Evolutionary conservation across 2,888 invertebrate genomes (phyloP).

Genomic region (Cerastis rubricosa): DNA sequence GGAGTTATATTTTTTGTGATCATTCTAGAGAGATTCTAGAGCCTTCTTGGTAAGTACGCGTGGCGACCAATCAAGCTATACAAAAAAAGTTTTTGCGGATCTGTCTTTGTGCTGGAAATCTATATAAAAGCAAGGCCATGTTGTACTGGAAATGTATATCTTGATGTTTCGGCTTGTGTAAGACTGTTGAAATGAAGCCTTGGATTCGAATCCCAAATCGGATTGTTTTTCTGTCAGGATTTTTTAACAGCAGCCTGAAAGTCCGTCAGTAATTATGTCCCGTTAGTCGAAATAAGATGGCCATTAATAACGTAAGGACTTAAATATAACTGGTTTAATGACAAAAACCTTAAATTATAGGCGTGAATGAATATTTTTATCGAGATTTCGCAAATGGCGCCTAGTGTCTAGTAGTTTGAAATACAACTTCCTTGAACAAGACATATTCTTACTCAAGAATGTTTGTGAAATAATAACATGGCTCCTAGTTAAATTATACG

Average conservation of each 20-base stretch:
- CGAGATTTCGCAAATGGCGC: not conserved
- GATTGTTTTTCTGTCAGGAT: not conserved
- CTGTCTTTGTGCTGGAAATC: too few species aligned
- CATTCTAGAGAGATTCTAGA: not conserved
- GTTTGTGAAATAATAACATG: not conserved
- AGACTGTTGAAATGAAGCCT: not conserved
- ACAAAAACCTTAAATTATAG: not conserved
- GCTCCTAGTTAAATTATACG: constrained; percentile 1
- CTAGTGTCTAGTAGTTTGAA: not conserved
- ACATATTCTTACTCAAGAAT: not conserved
- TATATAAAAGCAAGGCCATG: too few species aligned
- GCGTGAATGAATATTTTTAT: not conserved
- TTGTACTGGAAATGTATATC: too few species aligned
- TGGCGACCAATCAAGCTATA: too few species aligned
- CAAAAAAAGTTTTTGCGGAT: too few species aligned
- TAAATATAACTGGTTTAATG: not conserved
- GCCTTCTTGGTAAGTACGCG: not conserved
- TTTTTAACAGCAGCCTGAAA: not conserved
- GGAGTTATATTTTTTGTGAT: not conserved
- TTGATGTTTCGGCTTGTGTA: too few species aligned
- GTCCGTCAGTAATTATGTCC: not conserved
- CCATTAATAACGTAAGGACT: not conserved
- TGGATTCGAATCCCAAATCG: not conserved
- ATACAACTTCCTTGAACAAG: not conserved
- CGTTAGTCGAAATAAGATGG: not conserved